phyloP scores from a whole-genome alignment of 2,113 vertebrate genomes.

The Neomonachus schauinslandi region DNA sequence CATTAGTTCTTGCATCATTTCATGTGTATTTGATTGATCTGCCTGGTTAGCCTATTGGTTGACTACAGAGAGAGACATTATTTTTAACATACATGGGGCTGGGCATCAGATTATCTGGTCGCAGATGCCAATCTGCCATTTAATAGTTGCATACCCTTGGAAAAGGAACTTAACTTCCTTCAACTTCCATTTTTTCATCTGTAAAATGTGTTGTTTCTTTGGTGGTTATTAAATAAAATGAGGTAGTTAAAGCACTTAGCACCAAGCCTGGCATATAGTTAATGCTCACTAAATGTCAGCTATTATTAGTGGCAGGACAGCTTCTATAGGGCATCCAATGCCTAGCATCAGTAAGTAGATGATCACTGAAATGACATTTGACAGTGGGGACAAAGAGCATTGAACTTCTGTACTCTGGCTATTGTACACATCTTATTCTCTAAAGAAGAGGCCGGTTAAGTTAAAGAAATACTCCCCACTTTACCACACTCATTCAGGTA shows the following conservation, averaged over 20 bases:
- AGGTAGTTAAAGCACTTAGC: not conserved
- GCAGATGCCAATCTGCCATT: not conserved
- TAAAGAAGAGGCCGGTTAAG: not conserved
- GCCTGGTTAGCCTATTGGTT: not conserved
- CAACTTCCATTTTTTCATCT: not conserved
- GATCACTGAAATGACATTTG: not conserved
- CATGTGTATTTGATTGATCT: not conserved
- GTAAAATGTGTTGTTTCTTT: not conserved
- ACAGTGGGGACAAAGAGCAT: not conserved
- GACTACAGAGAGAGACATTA: not conserved
- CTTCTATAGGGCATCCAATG: not conserved
- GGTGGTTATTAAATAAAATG: not conserved
- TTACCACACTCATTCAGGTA: not conserved
- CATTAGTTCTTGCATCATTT: not conserved
- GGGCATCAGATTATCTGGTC: not conserved
- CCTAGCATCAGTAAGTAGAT: not conserved
- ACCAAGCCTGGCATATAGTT: not conserved
- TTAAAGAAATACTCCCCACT: not conserved
- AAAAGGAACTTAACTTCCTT: not conserved
- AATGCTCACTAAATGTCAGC: not conserved
- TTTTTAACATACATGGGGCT: not conserved
- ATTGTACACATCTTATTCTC: not conserved
- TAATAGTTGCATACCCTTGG: not conserved
- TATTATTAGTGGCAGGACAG: not conserved
- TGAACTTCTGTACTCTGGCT: not conserved